These are phyloP conservation scores for Anticlea derivata DNA, from an alignment of 2,888 invertebrate genomes.

Conservation along the genomic window DNA sequence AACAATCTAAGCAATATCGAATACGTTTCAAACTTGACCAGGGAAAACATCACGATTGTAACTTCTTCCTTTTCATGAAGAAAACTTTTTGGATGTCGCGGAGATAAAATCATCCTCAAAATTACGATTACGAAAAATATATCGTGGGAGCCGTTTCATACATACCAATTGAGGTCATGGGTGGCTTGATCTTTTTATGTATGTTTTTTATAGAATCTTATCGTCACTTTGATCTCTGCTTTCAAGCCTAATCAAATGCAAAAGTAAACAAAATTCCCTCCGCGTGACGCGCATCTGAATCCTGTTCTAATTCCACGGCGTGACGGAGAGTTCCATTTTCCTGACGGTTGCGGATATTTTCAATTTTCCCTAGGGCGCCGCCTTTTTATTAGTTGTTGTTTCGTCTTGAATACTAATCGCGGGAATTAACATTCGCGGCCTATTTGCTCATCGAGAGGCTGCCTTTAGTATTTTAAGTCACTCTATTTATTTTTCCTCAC, in stretches of 20 bases:
- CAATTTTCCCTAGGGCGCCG: conserved; percentile 77
- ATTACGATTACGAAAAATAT: too few species aligned
- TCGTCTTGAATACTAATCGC: conserved; percentile 76
- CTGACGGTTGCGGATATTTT: conserved; percentile 81
- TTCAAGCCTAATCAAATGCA: conserved; percentile 57
- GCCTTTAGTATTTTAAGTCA: too few species aligned
- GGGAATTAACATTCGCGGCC: conserved; percentile 71
- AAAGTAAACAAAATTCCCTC: conserved; percentile 74
- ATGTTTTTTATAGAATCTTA: neutral
- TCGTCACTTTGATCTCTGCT: neutral
- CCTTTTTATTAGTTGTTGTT: conserved; percentile 82
- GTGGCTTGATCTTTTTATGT: neutral
- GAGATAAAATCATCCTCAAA: too few species aligned
- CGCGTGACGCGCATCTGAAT: conserved; percentile 70
- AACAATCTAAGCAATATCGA: too few species aligned
- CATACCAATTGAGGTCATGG: too few species aligned
- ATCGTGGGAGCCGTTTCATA: too few species aligned
- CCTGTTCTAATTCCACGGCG: conserved; percentile 75
- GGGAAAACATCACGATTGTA: too few species aligned
- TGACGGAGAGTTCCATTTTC: conserved; percentile 78
- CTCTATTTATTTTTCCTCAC: too few species aligned
- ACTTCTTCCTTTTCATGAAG: too few species aligned
- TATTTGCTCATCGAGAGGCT: conserved; percentile 49
- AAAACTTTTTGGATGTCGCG: too few species aligned
- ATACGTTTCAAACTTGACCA: too few species aligned